Evolutionary conservation across 2,888 invertebrate species (phyloP).

Genomic region (Furcula furcula): DNA sequence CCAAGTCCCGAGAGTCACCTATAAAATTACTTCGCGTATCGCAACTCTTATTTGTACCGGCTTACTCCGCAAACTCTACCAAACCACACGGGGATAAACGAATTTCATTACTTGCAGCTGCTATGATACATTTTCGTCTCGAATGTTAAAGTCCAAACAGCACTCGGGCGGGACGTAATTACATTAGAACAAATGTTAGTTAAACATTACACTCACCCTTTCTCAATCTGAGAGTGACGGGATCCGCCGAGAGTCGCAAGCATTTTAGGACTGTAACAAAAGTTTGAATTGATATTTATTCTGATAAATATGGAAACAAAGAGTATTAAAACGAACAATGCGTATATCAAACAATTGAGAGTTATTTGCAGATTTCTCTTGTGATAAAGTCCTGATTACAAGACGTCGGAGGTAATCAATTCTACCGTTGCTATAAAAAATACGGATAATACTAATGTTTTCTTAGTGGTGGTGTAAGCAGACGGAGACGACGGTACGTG

Average conservation of each 20-base stretch:
- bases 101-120: conserved; percentile 61
- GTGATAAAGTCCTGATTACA: conserved; percentile 40
- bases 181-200: conserved; percentile 26
- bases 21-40: conserved; percentile 59
- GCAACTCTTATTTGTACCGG: conserved; percentile 60
- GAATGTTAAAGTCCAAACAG: conserved; percentile 44
- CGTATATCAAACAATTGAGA: conserved; percentile 28
- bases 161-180: conserved; percentile 17
- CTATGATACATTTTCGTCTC: conserved; percentile 29
- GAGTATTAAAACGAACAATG: conserved; percentile 23
- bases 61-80: conserved; percentile 56
- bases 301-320: conserved; percentile 29
- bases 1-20: conserved; percentile 59
- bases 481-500: conserved; percentile 33
- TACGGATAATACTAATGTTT: too few species aligned
- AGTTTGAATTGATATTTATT: conserved; percentile 14
- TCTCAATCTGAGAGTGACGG: conserved; percentile 94
- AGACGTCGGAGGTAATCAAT: conserved; percentile 39
- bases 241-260: conserved; percentile 94
- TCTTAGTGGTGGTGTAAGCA: conserved; percentile 26
- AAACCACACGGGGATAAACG: conserved; percentile 57
- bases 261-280: conserved; percentile 94
- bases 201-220: conserved; percentile 86
- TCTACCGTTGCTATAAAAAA: conserved; percentile 32
- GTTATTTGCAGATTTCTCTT: conserved; percentile 33